Base-by-base conservation (phyloP, 2,888 invertebrate species). In the Chrysolina haemoptera region DNA sequence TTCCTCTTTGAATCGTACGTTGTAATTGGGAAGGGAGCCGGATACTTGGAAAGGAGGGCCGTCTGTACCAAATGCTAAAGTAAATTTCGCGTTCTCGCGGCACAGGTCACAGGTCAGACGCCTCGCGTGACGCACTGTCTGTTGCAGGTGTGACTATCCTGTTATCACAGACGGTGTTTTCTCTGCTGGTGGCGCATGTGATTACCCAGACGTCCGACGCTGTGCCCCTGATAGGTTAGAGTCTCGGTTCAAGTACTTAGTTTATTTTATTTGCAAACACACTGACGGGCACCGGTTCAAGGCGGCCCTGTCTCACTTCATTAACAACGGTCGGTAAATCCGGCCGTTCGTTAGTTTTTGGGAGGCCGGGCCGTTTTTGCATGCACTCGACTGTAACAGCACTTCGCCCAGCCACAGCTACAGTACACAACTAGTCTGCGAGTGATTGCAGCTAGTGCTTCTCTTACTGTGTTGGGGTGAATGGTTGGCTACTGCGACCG, bases 201-300 rank as follows among this genome's bases (percentile, higher is more conserved):
- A 96, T 98, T 92, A 98, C 98, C 90, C 96, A 96, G 92, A 98
- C 98, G 90, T 98, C 98, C 90, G 98, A 98, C 91, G 98, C 98
- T 89, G 96, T 99, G 90, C 98, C 99, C 89, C 94, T 98, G 89
- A 96, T 99, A 95, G 99, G 98, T 97, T 88, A 88, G 88, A 86
- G 82, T 85, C 83, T 82, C 84, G 84, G 84, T 81, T 82, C 79
- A 78, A 79, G 74, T 78, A 76, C 70, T 80, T 81, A 77, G 81
- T 81, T 82, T 81, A 79, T 84, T 85, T 85, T 83, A 85, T 86
- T 86, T 86, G 84, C 85, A 85, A 83, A 83, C 82, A 84, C 82
- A 79, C 80, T 80, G 78, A 80, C 79, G 82, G 82, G 82, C 82
- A 82, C 79, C 79, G 81, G 79, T 78, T 71, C 71, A 82, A 80